Conservation (phyloP, 64 coral and sea anemone species). For the Platygyra sinensis region DNA sequence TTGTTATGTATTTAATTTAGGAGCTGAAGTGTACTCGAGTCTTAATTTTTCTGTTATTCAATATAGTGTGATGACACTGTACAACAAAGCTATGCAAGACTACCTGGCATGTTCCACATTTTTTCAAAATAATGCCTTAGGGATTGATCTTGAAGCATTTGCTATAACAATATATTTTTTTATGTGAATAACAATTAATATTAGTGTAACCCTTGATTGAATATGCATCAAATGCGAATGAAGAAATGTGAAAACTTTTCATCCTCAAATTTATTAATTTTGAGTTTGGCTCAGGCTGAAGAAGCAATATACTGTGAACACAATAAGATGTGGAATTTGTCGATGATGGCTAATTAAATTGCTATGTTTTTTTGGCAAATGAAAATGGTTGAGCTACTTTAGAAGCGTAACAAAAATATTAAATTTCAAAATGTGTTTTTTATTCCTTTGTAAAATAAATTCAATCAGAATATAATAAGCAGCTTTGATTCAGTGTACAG, state of each 20-base stretch:
- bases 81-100: background rate
- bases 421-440: background rate
- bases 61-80: background rate
- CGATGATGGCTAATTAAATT: background rate
- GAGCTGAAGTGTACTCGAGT: background rate
- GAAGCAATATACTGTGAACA: background rate
- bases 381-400: background rate
- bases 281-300: background rate
- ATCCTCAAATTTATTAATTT: background rate
- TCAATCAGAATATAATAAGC: too few species aligned
- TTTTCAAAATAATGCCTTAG: background rate
- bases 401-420: background rate
- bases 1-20: background rate
- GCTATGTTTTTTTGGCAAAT: background rate
- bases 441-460: too few species aligned
- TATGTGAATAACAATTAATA: background rate
- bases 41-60: background rate
- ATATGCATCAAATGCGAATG: background rate
- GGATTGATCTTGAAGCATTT: too few species aligned
- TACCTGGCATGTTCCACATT: background rate
- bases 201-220: background rate
- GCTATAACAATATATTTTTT: too few species aligned
- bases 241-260: background rate
- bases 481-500: too few species aligned
- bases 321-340: background rate